Base-by-base conservation (phyloP, 2,113 vertebrate species). In the Prionailurus viverrinus region DNA sequence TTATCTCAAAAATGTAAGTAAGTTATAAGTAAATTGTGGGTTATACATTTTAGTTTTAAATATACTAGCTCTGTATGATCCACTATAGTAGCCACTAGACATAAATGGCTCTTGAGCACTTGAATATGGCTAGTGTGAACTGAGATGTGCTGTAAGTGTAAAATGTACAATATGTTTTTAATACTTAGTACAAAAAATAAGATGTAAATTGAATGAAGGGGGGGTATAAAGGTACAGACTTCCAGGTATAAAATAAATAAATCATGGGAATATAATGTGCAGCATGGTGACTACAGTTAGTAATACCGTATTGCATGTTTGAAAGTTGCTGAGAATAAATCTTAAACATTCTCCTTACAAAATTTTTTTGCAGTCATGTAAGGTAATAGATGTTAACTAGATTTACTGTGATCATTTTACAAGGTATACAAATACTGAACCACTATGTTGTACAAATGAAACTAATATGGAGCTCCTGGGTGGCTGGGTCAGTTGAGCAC, bases 11-110 rank as follows among this genome's bases (percentile, higher is more conserved):
- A 88, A 53, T 29, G 31, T 48, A 78, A 87, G 29, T 87, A 68
- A 41, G 80, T 48, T 91, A 5, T 55, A 71, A 93, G 36, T 79
- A 63, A 68, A 81, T 33, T 53, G 19, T 68, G 41, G 23, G 3
- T 92, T 76, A 69, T 36, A 78, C 73, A 71, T 91, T 94, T 95
- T 92, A 92, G 45, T 81, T 95, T 63, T 71, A 82, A 94, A 73
- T 87, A 78, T 27, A 13, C n/a, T 53, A 69, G 36, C 33, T 76
- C 31, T 94, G 0, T 53, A 36, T 31, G 1, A 36, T 66, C 7
- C 21, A 92, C 0, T 83, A 48, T 33, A 53, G n/a, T 76, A 80
- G 29, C 39, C 66, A 55, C 14, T 90, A 79, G 41, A 33, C 51
- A 23, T 63, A 29, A 74, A 14, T 95, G 63, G 8, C 63, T 74